These are phyloP conservation scores for Metaphire vulgaris DNA, from an alignment of 1,140 invertebrate species.

Conservation along the genomic window DNA sequence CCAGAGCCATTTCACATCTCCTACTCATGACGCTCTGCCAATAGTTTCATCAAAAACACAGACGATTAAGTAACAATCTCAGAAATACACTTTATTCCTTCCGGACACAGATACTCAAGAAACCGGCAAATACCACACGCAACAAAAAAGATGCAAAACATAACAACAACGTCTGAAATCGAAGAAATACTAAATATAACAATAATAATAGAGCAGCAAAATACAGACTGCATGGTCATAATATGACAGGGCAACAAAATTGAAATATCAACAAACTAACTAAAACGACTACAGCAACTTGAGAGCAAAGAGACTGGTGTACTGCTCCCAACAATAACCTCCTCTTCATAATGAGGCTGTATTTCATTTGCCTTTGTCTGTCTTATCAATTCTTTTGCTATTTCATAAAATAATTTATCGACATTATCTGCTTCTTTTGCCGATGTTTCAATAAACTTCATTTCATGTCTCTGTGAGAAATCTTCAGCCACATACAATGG, in stretches of 20 bases:
- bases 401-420: slow-evolving; percentile 77
- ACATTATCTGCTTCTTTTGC: slow-evolving; percentile 51
- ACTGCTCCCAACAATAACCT: slow-evolving; percentile 12
- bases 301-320: background rate
- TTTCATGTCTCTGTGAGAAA: slow-evolving; percentile 87
- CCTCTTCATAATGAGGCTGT: slow-evolving; percentile 31
- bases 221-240: background rate
- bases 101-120: no score
- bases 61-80: no score
- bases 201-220: background rate
- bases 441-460: slow-evolving; percentile 62
- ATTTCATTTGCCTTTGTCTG: slow-evolving; percentile 41
- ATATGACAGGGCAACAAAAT: background rate
- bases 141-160: background rate
- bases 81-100: no score
- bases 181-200: background rate
- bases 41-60: no score
- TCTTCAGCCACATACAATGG: slow-evolving; percentile 88
- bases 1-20: no score
- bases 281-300: background rate
- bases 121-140: no score
- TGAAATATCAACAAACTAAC: slow-evolving; percentile 1
- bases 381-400: slow-evolving; percentile 59
- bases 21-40: no score
- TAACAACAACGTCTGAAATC: background rate